phyloP scores from a whole-genome alignment of 2,113 vertebrate genomes.

The Nesospiza acunhae region DNA sequence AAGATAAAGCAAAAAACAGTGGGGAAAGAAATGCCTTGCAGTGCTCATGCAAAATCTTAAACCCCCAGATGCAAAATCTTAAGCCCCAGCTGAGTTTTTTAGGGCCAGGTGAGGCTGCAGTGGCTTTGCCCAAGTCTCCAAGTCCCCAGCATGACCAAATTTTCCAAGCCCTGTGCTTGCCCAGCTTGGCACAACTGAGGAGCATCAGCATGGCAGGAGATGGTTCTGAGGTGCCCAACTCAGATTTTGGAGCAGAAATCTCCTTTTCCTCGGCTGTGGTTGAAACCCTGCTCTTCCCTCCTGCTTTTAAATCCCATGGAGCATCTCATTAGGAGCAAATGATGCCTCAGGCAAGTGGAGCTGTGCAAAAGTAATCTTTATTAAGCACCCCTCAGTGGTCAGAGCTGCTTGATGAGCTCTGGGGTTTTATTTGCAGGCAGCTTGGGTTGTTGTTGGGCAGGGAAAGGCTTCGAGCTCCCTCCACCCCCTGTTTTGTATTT shows the following conservation, averaged over 20 bases:
- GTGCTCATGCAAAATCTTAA: not conserved
- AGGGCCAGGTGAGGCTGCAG: not conserved
- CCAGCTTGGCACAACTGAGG: not conserved
- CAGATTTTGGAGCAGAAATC: not conserved
- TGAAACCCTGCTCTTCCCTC: not conserved
- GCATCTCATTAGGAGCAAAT: constrained; percentile 53
- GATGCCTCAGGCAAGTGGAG: constrained; percentile 46
- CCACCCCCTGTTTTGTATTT: not conserved
- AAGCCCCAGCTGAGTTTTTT: not conserved
- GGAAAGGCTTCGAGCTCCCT: constrained; percentile 12
- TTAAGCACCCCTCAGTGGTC: constrained; percentile 43
- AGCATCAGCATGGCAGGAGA: not conserved
- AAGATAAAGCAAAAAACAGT: fast-evolving
- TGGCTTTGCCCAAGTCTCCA: not conserved
- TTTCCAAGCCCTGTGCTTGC: not conserved
- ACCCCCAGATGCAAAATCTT: not conserved
- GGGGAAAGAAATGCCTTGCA: not conserved
- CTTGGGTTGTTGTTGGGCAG: not conserved
- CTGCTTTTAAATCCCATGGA: constrained; percentile 27
- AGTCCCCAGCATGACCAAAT: not conserved
- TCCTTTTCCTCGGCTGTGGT: not conserved
- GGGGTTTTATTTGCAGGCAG: constrained; percentile 39
- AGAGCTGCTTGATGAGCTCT: constrained; percentile 46
- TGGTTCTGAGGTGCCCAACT: not conserved
- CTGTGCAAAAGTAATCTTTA: constrained; percentile 48